Base-by-base conservation (phyloP, 2,888 invertebrate species). In the Pantelozetes paolii region DNA sequence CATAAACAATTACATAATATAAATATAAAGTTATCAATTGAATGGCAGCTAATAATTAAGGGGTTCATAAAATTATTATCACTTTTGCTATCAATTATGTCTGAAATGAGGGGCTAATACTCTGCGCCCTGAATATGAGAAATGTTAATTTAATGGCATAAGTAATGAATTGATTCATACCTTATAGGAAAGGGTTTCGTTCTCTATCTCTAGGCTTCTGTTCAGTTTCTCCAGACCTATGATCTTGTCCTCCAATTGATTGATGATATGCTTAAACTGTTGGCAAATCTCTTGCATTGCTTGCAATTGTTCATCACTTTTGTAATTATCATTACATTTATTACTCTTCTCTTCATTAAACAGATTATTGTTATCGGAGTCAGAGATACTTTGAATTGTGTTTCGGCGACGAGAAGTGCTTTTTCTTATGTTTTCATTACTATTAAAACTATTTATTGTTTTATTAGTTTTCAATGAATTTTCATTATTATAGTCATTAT, bases 151-250 rank as follows among this genome's bases (percentile, higher is more conserved):
- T n/a, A n/a, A n/a, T n/a, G n/a, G n/a, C n/a, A n/a, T n/a, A n/a
- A n/a, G n/a, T n/a, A n/a, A n/a, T n/a, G n/a, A n/a, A n/a, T n/a
- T n/a, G n/a, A n/a, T n/a, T 36, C 70, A 76, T 76, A 83, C 82
- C 80, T 83, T 83, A 72, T 80, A 82, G 2, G 81, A 81, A 50
- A 83, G 79, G 64, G 81, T 80, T 75, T 83, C 82, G 78, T 83
- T 83, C 74, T 83, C 82, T 18, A 82, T 78, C 76, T 82, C 82
- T 30, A 83, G 78, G 75, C 18, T 70, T 70, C 32, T 77, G 74
- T 48, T 78, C 50, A 71, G 76, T 76, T 67, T 77, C 72, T 54
- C 75, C 73, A 45, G 78, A 57, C n/a, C 57, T 54, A 26, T 75
- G 59, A 73, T 79, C 78, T 74, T 79, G 76, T 73, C 76, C 76